phyloP scores from a whole-genome alignment of 2,888 invertebrate genomes.

The Tenthredo amoena region DNA sequence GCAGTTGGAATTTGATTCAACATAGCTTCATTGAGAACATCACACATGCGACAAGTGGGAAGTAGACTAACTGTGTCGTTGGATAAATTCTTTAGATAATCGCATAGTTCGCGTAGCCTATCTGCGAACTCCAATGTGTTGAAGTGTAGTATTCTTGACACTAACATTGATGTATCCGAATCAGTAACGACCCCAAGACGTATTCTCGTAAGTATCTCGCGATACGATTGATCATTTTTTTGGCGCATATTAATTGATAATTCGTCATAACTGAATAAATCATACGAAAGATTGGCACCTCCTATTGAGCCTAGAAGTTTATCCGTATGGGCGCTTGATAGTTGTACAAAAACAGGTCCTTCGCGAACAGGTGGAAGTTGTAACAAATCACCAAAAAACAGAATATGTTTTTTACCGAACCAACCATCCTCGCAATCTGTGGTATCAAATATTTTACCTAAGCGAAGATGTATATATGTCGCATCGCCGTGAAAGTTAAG shows the following conservation, averaged over 20 bases:
- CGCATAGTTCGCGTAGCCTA: no score
- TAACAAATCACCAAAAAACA: constrained; percentile 64
- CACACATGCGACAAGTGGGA: no score
- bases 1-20: no score
- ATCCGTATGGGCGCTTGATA: constrained; percentile 55
- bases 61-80: no score
- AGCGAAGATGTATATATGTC: constrained; percentile 63
- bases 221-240: constrained; percentile 60
- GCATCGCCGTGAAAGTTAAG: no score
- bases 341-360: constrained; percentile 63
- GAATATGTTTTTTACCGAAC: constrained; percentile 33
- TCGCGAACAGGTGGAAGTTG: constrained; percentile 58
- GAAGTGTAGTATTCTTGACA: no score
- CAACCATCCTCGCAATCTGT: constrained; percentile 59
- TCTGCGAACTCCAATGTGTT: no score
- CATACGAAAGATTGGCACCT: constrained; percentile 63
- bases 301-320: constrained; percentile 63
- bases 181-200: neutral
- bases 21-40: no score
- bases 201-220: constrained; percentile 60
- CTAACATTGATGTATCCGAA: no score
- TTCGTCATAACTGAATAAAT: constrained; percentile 67
- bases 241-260: constrained; percentile 68
- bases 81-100: no score
- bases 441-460: constrained; percentile 67